Base-by-base conservation (phyloP, 2,797 vertebrate species). In the Urocyon cinereoargenteus region DNA sequence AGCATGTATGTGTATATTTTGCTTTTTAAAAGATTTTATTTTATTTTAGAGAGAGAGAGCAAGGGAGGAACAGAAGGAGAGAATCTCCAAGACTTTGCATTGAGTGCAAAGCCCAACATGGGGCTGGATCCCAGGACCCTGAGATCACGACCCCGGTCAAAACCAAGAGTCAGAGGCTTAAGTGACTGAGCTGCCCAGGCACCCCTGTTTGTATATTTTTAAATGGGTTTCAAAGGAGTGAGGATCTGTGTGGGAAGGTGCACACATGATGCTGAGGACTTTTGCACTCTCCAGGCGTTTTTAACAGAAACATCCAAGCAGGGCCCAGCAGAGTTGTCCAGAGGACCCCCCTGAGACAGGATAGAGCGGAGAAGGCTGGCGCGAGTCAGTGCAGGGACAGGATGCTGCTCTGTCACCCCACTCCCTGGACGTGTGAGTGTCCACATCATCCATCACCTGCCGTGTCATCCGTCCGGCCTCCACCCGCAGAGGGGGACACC, bases 391-490 rank as follows among this genome's bases (percentile, higher is more conserved):
- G 3, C 70, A 6, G 36, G 51, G 22, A 24, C 21, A 4, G 1
- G 24, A 31, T 12, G 10, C 3, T 3, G 2, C 12, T 31, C 24
- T 34, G 9, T 51, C 79, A 1, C 14, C 1, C 22, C n/a, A 59
- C 12, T 57, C 45, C 2, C 72, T 3, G 34, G 49, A 6, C 14
- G 0, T 2, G 19, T 2, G 0, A 8, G 31, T 3, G 14, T n/a
- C 40, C 1, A 24, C 4, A 15, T 45, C 40, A 45, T 45, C 7
- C 40, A 1, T 45, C 40, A 45, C 40, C 40, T 45, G 40, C 40
- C 40, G 1, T 45, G 40, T 45, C 40, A 45, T 45, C 55, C 9
- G 0, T n/a, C 18, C 18, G 36, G 36, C 51, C 55, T 18, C 18
- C 9, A 28, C 15, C 4, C 3, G 12, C 64, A 1, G 6, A 0